Evolutionary conservation across 1,140 invertebrate species (phyloP), one percentile per base, ranked within the genome.

Genomic region (Trachymyrmex septentrionalis): DNA sequence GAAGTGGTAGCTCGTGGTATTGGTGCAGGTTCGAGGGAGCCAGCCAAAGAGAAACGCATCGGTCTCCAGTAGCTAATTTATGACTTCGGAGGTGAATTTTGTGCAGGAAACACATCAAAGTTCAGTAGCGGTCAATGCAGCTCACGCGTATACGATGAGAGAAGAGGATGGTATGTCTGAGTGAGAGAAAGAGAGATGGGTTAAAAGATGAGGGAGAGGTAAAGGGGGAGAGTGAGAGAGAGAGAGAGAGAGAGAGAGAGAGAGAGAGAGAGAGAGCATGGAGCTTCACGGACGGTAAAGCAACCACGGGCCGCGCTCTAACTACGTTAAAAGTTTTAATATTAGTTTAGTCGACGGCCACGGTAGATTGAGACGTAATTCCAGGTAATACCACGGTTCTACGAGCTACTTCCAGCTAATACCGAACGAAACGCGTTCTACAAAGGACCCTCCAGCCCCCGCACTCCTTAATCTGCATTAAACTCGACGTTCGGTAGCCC

Each of bases 321-420:
- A 95, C 95, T 95, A 95, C 93, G 94, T 95, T 95, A 95, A 95
- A 95, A 95, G 93, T 95, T 95, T 95, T 95, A 95, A 95, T 95
- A 95, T 95, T 95, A 95, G 95, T 95, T 95, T 95, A 95, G 95
- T 95, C 94, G 93, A 95, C 95, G 95, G 94, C 94, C 94, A 95
- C 92, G 95, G 94, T 95, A 95, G 94, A 95, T 95, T 95, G 95
- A 95, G 95, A 95, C 94, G 95, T 95, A 95, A 95, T 95, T 95
- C 93, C 95, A 95, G 95, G 94, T 95, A 95, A 95, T 95, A 95
- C 94, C 93, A 93, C 92, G 92, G 92, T 94, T 94, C 94, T 93
- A 93, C 92, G 93, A 94, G 94, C 94, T 95, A 94, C 94, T 95
- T 94, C 93, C 91, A 94, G 93, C 93, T 93, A 95, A 95, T 94